Evolutionary conservation across 2,797 vertebrate species (phyloP).

Genomic region (Kryptolebias ocellatus): DNA sequence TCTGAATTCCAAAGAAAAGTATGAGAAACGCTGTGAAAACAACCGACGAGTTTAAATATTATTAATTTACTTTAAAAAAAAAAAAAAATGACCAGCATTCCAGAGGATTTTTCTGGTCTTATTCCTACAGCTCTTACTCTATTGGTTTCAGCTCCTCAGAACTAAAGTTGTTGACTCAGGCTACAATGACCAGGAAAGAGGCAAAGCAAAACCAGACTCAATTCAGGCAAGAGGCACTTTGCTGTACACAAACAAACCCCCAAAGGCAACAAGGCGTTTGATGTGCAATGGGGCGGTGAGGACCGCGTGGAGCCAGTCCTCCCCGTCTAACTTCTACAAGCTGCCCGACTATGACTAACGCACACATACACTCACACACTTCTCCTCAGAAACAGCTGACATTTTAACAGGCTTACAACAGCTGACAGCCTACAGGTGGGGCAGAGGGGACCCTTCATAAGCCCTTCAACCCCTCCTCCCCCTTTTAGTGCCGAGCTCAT

Average conservation of each 20-base stretch:
- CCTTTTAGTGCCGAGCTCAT: conserved; percentile 53
- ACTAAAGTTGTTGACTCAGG: neutral
- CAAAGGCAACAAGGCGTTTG: conserved; percentile 55
- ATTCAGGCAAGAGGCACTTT: conserved; percentile 26
- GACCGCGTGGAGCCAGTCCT: conserved; percentile 52
- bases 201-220: conserved; percentile 15
- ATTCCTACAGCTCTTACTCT: neutral
- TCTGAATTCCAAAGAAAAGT: no score
- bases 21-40: no score
- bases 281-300: conserved; percentile 52
- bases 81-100: neutral
- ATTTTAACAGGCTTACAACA: conserved; percentile 85
- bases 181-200: conserved; percentile 12
- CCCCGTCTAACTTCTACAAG: conserved; percentile 35
- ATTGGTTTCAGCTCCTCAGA: neutral
- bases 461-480: conserved; percentile 53
- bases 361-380: conserved; percentile 56
- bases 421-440: conserved; percentile 87
- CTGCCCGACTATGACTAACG: conserved; percentile 63
- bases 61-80: neutral
- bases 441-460: conserved; percentile 79
- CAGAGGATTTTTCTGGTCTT: neutral
- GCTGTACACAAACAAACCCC: conserved; percentile 60
- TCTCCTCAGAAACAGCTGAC: conserved; percentile 87
- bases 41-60: no score